A percentile compares a stretch with the other conserved stretches of the same genome.
phyloP scores from a whole-genome alignment of 2,888 invertebrate species.

The Caenorhabditis doughertyi region DNA sequence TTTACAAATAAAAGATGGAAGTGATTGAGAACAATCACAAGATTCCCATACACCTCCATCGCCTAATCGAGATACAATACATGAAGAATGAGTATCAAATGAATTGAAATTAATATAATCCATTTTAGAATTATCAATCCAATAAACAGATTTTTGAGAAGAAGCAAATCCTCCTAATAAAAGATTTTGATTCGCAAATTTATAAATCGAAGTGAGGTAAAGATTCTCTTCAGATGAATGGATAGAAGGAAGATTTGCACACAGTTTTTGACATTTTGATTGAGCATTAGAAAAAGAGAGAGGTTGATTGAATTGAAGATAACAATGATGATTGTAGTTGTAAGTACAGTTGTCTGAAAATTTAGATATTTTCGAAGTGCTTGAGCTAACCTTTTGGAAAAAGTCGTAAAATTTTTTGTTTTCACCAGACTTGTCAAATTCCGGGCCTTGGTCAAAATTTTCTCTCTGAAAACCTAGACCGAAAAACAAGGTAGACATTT shows the following conservation, averaged over 20 bases:
- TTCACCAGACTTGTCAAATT: too few relatives aligned
- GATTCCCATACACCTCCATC: not conserved
- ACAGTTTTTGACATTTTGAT: not conserved
- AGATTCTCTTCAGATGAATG: not conserved
- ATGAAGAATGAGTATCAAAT: not conserved
- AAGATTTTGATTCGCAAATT: not conserved
- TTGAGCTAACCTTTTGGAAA: too few relatives aligned
- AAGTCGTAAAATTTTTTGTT: too few relatives aligned
- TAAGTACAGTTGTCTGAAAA: not conserved
- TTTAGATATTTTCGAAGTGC: too few relatives aligned
- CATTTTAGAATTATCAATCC: not conserved
- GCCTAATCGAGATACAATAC: not conserved
- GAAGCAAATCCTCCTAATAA: not conserved
- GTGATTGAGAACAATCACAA: not conserved
- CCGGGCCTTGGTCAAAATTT: too few relatives aligned
- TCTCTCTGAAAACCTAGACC: too few relatives aligned
- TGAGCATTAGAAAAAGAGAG: not conserved
- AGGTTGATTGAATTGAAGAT: not conserved
- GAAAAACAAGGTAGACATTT: too few relatives aligned
- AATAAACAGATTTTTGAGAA: not conserved
- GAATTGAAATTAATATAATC: not conserved
- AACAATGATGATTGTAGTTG: constrained; percentile 7
- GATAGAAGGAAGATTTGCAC: not conserved
- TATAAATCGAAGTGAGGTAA: not conserved
- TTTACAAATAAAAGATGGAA: not conserved